Evolutionary conservation across 2,797 vertebrate genomes (phyloP).

Genomic region (Galagoides demidoff): DNA sequence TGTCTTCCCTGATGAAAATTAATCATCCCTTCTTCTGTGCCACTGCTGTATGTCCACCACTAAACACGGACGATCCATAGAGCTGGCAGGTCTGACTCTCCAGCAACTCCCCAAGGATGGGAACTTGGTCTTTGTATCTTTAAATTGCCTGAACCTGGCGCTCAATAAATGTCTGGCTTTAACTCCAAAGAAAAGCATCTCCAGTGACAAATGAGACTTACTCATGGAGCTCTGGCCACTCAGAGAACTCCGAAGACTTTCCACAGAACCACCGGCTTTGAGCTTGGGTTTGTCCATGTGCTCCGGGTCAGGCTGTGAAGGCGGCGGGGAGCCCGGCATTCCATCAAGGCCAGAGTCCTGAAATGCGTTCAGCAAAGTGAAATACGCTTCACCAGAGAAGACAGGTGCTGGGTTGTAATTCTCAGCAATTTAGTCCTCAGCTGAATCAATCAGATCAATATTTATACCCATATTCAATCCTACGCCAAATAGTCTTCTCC

Average conservation of each 20-base stretch:
- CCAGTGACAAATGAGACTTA: slow-evolving; percentile 83
- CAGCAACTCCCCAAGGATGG: background rate
- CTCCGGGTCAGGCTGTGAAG: slow-evolving; percentile 90
- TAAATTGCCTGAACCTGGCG: slow-evolving; percentile 18
- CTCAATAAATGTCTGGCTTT: slow-evolving; percentile 5
- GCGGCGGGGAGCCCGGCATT: slow-evolving; percentile 91
- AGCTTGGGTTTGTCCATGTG: slow-evolving; percentile 97
- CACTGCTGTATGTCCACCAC: background rate
- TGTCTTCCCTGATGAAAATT: background rate
- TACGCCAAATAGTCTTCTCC: no score
- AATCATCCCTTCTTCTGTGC: background rate
- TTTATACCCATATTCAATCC: background rate
- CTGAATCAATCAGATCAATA: background rate
- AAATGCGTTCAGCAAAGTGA: slow-evolving; percentile 66
- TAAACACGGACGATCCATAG: rapidly evolving
- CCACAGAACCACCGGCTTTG: slow-evolving; percentile 97
- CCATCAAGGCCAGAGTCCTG: slow-evolving; percentile 93
- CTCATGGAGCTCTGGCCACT: slow-evolving; percentile 99
- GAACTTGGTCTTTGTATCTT: background rate
- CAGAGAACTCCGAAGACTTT: slow-evolving; percentile 97
- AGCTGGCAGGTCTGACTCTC: background rate
- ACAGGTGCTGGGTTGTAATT: background rate
- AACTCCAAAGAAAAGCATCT: background rate
- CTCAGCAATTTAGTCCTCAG: background rate
- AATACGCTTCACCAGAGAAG: background rate